These are phyloP conservation scores for Muscina levida DNA, from an alignment of 2,888 invertebrate genomes.

Conservation along the genomic window DNA sequence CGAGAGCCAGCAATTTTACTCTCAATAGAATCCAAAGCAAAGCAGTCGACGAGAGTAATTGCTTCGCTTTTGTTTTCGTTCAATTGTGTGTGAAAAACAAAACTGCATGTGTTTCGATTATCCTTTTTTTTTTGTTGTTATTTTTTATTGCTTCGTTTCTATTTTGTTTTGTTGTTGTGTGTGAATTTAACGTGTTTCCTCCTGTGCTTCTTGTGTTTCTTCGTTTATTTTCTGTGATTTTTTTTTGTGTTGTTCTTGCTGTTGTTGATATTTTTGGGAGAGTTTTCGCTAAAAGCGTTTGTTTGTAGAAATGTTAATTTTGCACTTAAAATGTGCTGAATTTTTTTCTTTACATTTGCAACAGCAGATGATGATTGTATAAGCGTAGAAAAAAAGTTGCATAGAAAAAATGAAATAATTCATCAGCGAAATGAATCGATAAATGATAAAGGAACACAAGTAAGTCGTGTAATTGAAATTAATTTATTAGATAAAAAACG, in stretches of 20 bases:
- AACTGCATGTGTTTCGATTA: conserved; percentile 31
- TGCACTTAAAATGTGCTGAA: conserved; percentile 31
- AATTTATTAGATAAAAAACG: too few species aligned
- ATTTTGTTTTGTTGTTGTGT: conserved; percentile 14
- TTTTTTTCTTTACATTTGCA: neutral
- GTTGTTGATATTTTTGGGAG: conserved; percentile 17
- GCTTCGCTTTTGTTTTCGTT: neutral
- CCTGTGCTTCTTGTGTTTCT: neutral
- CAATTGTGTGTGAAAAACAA: neutral
- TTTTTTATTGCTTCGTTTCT: conserved; percentile 8
- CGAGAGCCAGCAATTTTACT: too few species aligned
- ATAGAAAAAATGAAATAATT: neutral
- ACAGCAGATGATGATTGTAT: conserved; percentile 45
- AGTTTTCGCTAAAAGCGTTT: conserved; percentile 14
- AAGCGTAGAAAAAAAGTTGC: conserved; percentile 35
- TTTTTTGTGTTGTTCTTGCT: conserved; percentile 23
- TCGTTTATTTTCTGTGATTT: conserved; percentile 7
- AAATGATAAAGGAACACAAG: too few species aligned
- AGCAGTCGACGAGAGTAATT: conserved; percentile 4
- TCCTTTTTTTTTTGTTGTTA: conserved; percentile 4
- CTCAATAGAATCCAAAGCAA: too few species aligned
- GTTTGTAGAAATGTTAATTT: conserved; percentile 45
- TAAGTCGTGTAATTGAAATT: too few species aligned
- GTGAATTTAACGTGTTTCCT: conserved; percentile 18
- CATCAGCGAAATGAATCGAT: neutral